Base-by-base conservation (phyloP, 2,113 vertebrate genomes). In the Anhinga anhinga region DNA sequence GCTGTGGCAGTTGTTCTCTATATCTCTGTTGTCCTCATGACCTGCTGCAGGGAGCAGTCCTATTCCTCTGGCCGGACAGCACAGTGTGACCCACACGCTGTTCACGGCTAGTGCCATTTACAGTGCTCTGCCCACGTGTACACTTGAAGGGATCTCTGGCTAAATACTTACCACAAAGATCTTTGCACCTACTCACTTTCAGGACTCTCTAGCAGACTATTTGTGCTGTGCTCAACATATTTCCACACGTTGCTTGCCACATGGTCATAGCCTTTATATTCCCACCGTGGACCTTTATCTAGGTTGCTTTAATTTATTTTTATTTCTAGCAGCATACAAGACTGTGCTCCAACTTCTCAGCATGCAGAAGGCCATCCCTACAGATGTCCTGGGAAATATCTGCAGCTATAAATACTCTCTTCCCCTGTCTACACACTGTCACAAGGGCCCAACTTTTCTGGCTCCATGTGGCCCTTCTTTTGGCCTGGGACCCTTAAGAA, bases 1-100 rank as follows among this genome's bases (percentile, higher is more conserved):
- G 32, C 27, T 11, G 23, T 1, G 3, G 32, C 8, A 18, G 40
- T 11, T 16, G 10, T 29, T 69, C 2, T 1, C 36, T 12, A 0
- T 9, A 11, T 32, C 12, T 23, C 53, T 13, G 67, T 30, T 9
- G 7, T 9, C 49, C 36, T 62, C 16, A 9, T 8, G 32, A 50
- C 30, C 40, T 56, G 47, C 61, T 44, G 53, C 26, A 34, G 45
- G 10, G 26, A 89, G 30, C 47, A 38, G 40, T 22, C n/a, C 67
- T 40, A 4, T 29, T 49, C 58, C 40, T 62, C 47, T 50, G 47
- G 21, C 13, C 59, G 34, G 59, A 11, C 30, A 32, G 73, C 30
- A 59, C 45, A 11, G 26, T 2, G 23, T 40, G 27, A 27, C 9
- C 47, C 30, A 42, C n/a, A 65, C 29, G 4, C 15, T 61, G 11